These are phyloP conservation scores for Alcis repandata DNA, from an alignment of 2,888 invertebrate species.

Conservation along the genomic window DNA sequence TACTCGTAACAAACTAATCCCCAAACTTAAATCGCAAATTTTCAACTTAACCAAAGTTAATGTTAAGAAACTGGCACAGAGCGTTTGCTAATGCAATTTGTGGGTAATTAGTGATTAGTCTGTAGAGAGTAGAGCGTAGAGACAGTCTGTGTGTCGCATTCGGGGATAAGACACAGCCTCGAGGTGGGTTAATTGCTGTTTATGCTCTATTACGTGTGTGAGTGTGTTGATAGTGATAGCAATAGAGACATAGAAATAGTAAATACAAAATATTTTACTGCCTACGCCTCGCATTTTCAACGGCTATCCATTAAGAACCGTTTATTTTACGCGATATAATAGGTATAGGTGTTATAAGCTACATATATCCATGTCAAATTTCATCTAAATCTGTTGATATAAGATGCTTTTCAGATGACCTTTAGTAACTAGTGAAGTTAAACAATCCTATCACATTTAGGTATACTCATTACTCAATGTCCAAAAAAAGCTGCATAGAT, in stretches of 20 bases:
- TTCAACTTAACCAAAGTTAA: conserved; percentile 15
- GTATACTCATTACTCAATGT: no score
- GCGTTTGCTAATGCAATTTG: conserved; percentile 49
- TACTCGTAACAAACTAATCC: background rate
- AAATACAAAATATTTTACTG: no score
- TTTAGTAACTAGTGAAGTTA: no score
- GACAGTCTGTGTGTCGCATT: conserved; percentile 43
- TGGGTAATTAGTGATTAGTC: conserved; percentile 56
- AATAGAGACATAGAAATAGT: background rate
- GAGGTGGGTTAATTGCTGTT: conserved; percentile 43
- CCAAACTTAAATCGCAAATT: conserved; percentile 11
- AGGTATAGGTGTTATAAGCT: no score
- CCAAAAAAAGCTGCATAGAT: no score
- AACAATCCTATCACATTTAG: no score
- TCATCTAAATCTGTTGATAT: no score
- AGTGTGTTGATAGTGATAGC: conserved; percentile 33
- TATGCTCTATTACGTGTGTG: conserved; percentile 35
- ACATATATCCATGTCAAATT: no score
- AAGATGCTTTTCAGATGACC: no score
- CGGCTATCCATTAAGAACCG: no score
- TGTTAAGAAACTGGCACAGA: conserved; percentile 27
- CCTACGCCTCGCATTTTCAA: no score
- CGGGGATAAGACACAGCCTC: conserved; percentile 41
- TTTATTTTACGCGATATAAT: no score
- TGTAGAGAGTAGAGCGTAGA: conserved; percentile 23